Percentiles rank a stretch among this genome's conserved stretches.
Conservation (phyloP, 2,113 vertebrate genomes). For the Mola mola region DNA sequence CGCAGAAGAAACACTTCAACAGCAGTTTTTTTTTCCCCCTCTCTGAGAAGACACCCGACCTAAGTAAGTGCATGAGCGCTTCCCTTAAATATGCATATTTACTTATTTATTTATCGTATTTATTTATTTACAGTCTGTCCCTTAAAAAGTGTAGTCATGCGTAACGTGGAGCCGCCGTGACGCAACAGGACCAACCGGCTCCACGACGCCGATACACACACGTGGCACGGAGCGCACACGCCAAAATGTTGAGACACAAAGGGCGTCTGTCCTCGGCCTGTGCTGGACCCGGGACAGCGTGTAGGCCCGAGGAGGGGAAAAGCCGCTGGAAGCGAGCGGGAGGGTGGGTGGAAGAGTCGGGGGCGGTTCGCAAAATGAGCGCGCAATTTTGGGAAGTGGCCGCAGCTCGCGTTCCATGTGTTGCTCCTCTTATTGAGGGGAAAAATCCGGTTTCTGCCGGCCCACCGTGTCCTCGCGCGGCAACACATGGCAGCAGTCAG, state of each 20-base stretch:
- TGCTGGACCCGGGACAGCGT: not conserved
- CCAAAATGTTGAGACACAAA: not conserved
- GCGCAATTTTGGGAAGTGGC: too few species aligned
- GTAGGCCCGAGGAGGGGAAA: not conserved
- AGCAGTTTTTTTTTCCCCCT: not conserved
- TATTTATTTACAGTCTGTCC: too few species aligned
- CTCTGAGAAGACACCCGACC: constrained; percentile 28
- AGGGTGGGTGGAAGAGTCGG: not conserved
- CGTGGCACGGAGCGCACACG: constrained; percentile 15
- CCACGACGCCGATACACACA: constrained; percentile 3
- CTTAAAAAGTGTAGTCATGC: not conserved
- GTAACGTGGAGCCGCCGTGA: not conserved
- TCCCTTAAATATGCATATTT: too few species aligned
- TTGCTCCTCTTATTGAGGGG: too few species aligned
- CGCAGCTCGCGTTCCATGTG: too few species aligned
- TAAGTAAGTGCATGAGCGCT: constrained; percentile 55
- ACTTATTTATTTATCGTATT: too few species aligned
- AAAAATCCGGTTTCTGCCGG: too few species aligned
- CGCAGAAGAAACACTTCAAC: not conserved
- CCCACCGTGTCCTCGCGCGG: too few species aligned
- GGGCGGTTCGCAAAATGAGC: too few species aligned
- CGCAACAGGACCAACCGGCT: not conserved
- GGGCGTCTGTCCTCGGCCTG: not conserved
- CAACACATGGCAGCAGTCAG: too few species aligned
- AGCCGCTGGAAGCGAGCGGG: not conserved